These are phyloP conservation scores for Apostichopus japonicus DNA, from an alignment of 35 echinoderm and acorn worm species.

Conservation along the genomic window DNA sequence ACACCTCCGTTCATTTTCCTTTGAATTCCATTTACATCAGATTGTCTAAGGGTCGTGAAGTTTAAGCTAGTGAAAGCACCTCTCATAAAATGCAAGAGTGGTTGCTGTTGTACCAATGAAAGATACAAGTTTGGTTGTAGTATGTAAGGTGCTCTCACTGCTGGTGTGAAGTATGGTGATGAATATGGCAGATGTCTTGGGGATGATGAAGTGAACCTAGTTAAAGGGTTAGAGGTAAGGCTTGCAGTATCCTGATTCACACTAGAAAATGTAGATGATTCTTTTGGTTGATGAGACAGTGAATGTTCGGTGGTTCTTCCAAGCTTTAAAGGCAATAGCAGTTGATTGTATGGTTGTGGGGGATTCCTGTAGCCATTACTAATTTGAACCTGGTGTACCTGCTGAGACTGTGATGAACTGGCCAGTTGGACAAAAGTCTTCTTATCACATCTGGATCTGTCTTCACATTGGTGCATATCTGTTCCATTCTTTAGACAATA, in stretches of 20 bases:
- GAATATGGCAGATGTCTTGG: background rate
- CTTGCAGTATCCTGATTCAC: background rate
- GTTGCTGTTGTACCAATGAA: background rate
- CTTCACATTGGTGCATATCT: background rate
- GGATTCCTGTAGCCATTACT: background rate
- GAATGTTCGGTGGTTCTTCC: background rate
- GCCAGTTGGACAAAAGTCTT: background rate
- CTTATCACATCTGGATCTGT: background rate
- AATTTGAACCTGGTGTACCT: background rate
- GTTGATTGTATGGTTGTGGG: background rate
- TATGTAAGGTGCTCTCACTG: background rate
- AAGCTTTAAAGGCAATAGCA: background rate
- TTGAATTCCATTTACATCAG: background rate
- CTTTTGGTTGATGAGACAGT: background rate
- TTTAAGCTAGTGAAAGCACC: background rate
- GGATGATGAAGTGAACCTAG: background rate
- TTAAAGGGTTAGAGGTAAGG: background rate
- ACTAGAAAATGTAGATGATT: background rate
- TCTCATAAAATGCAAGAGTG: background rate
- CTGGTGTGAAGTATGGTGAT: background rate
- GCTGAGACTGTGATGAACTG: background rate
- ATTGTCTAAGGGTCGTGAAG: background rate
- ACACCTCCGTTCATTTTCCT: background rate
- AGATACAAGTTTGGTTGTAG: background rate
- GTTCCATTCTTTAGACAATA: background rate